Evolutionary conservation across 2,113 vertebrate genomes (phyloP).

Genomic region (Sinosuthora webbiana): DNA sequence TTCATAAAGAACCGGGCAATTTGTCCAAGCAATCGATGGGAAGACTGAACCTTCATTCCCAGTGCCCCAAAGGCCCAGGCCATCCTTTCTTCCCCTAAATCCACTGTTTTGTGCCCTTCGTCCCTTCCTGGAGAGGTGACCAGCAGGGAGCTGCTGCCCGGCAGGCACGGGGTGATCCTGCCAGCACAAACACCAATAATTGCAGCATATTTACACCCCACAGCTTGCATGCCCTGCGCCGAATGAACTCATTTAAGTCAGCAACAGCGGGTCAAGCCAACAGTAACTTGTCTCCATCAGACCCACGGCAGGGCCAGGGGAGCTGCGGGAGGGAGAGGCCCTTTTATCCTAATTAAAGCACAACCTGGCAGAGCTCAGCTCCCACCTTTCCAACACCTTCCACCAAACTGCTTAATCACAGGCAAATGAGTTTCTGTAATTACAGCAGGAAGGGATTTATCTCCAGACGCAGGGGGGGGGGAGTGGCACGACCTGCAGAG

Average conservation of each 20-base stretch:
- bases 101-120: not conserved
- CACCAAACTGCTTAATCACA: conserved; percentile 39
- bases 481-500: not conserved
- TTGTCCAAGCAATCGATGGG: not conserved
- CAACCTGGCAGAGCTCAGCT: not conserved
- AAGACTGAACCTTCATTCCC: not conserved
- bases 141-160: not conserved
- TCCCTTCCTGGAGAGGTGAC: not conserved
- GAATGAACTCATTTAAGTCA: not conserved
- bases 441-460: conserved; percentile 44
- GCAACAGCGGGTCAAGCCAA: not conserved
- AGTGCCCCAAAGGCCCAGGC: not conserved
- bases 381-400: conserved; percentile 50
- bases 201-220: not conserved
- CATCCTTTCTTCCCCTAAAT: not conserved
- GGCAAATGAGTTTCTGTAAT: conserved; percentile 54
- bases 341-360: conserved; percentile 53
- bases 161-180: not conserved
- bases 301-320: not conserved
- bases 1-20: rapidly evolving
- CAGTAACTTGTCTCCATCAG: not conserved
- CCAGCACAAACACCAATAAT: not conserved
- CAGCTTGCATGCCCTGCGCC: not conserved
- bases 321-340: not conserved
- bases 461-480: not conserved